Evolutionary conservation across 92 coral and sea anemone genomes (phyloP).

Genomic region (Palythoa caribaeorum): DNA sequence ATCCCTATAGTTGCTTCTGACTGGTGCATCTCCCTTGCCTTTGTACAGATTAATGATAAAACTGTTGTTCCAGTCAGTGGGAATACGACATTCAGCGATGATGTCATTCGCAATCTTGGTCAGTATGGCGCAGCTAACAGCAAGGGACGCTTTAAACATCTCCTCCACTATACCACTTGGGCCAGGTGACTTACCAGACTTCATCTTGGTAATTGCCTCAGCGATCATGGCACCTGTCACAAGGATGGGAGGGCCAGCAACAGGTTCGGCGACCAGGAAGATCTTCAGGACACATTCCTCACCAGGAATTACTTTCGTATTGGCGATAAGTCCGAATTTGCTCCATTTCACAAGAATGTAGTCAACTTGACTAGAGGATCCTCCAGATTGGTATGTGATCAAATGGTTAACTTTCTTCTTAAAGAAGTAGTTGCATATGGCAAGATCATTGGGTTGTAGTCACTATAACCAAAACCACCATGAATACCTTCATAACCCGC

Average conservation of each 20-base stretch:
- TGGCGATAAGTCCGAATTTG: no score
- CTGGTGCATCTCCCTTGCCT: neutral
- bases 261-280: neutral
- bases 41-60: neutral
- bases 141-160: conserved; percentile 31
- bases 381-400: no score
- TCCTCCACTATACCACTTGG: conserved; percentile 43
- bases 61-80: conserved; percentile 19
- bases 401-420: no score
- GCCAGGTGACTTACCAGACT: conserved; percentile 41
- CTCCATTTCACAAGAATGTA: neutral
- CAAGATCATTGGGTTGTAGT: no score
- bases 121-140: neutral
- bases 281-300: no score
- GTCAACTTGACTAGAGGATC: no score
- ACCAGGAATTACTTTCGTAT: no score
- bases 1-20: conserved; percentile 26
- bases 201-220: conserved; percentile 30
- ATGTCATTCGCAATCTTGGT: neutral
- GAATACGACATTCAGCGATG: neutral
- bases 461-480: no score
- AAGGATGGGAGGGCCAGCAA: conserved; percentile 16
- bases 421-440: no score
- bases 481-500: no score
- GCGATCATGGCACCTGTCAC: conserved; percentile 6